Evolutionary conservation across 2,888 invertebrate species (phyloP), one percentile per base, ranked within the genome.

Genomic region (Brenthis ino): DNA sequence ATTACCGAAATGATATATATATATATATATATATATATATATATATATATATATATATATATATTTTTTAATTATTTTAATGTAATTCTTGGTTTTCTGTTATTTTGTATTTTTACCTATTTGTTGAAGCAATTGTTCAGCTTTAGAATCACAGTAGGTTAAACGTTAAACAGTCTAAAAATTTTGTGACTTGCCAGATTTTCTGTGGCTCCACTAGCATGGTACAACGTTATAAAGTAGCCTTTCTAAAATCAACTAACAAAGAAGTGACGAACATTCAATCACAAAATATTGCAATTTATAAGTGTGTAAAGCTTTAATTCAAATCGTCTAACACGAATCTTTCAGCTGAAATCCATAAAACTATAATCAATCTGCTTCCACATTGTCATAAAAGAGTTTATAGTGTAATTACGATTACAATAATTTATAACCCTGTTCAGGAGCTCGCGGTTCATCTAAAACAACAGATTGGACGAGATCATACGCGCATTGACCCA

Each of bases 401-500:
- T 56, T 56, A 55, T 61, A 61, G 55, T 61, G 43, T 20, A 60
- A 61, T 55, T 37, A 61, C 50, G 48, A 43, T 43, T 33, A 63
- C 56, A 16, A 16, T 56, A 28, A 67, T 67, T 67, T 67, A 63
- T 24, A 53, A 63, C 63, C 51, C 47, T 48, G 56, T 50, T 55
- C 13, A 33, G 33, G n/a, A 60, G 16, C 37, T 37, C 16, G 55
- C 55, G 58, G 33, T 60, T 66, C 54, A 66, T 65, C 61, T 57
- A 28, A 71, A 63, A 61, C 57, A 66, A 37, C 53, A 64, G 63
- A 71, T 68, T 68, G 56, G 56, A 72, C 82, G 77, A 83, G 83
- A 87, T 85, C 82, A 82, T 84, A 85, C 85, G 83, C 84, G 78
- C 83, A 79, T 83, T 88, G 88, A 89, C 87, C 88, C 89, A 86